phyloP scores from a whole-genome alignment of 2,797 vertebrate species.

The Sardinella longiceps region DNA sequence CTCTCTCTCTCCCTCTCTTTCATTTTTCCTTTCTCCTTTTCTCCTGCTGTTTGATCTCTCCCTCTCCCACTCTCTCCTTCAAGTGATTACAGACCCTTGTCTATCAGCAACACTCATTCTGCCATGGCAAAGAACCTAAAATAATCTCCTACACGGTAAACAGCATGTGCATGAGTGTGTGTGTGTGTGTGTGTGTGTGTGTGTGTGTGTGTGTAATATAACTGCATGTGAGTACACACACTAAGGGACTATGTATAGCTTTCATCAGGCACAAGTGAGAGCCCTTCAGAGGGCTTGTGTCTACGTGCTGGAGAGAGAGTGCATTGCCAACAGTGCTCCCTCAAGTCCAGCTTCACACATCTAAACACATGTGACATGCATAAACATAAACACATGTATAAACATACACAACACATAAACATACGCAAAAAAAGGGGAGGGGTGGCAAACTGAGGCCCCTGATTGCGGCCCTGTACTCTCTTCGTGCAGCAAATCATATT shows the following conservation, averaged over 20 bases:
- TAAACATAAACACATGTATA: not conserved
- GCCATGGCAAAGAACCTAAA: not conserved
- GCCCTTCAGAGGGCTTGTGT: not conserved
- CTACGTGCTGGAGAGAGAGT: not conserved
- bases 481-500: no score
- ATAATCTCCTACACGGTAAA: slow-evolving; percentile 7
- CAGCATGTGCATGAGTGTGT: not conserved
- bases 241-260: not conserved
- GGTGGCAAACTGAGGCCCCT: no score
- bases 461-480: no score
- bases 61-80: not conserved
- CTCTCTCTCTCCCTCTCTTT: not conserved
- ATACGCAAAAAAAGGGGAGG: no score
- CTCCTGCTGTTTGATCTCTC: not conserved
- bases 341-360: not conserved
- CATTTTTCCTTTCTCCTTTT: not conserved
- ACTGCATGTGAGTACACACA: not conserved
- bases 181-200: not conserved
- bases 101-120: slow-evolving; percentile 27
- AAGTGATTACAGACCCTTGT: not conserved
- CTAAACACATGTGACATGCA: not conserved
- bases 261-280: not conserved
- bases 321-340: not conserved
- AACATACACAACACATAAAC: no score
- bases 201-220: no score